Conservation (phyloP, 2,113 vertebrate species). For the Gobio gobio region DNA sequence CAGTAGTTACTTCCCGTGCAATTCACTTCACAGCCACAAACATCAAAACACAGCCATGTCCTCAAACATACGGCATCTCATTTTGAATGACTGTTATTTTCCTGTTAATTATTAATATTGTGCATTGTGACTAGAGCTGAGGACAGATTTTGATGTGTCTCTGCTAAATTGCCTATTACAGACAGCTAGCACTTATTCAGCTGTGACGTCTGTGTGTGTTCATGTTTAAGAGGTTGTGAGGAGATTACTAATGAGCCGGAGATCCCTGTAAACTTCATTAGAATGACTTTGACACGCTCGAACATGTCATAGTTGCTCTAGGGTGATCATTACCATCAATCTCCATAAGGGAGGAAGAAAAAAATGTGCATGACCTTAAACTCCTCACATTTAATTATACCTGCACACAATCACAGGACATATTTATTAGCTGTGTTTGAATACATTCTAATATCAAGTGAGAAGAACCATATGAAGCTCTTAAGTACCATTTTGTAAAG, state of each 20-base stretch:
- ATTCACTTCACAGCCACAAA: not conserved
- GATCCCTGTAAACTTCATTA: constrained; percentile 36
- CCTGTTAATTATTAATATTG: not conserved
- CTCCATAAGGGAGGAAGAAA: not conserved
- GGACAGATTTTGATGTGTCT: not conserved
- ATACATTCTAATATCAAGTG: not conserved
- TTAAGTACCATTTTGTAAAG: not conserved
- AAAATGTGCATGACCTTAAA: constrained; percentile 10
- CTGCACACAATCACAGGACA: constrained; percentile 3
- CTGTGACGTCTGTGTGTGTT: constrained; percentile 19
- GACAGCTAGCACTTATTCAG: constrained; percentile 25
- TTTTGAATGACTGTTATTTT: not conserved
- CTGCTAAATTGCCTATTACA: not conserved
- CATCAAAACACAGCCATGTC: constrained; percentile 4
- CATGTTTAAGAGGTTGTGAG: constrained; percentile 19
- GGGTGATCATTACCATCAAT: constrained; percentile 43
- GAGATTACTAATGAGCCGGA: constrained; percentile 38
- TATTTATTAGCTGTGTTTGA: constrained; percentile 1
- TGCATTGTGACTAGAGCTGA: not conserved
- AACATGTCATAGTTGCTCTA: constrained; percentile 36
- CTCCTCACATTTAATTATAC: constrained; percentile 32
- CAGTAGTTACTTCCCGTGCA: not conserved
- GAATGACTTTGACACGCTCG: constrained; percentile 29
- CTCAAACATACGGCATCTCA: not conserved
- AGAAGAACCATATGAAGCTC: not conserved